Conservation (phyloP, 2,888 invertebrate species). For the Xestia rhomboidea region DNA sequence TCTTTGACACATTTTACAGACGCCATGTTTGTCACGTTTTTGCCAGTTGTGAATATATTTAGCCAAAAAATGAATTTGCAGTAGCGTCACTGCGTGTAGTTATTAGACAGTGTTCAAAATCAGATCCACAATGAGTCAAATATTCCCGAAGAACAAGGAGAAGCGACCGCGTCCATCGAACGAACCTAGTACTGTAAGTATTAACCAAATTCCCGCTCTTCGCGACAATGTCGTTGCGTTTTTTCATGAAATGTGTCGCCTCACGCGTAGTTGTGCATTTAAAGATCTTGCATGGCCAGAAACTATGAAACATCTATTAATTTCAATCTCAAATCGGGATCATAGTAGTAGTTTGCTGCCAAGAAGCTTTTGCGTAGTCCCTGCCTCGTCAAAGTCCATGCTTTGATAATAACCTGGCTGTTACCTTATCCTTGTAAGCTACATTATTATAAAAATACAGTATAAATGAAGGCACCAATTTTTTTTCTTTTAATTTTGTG, state of each 20-base stretch:
- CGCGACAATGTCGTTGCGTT: constrained; percentile 71
- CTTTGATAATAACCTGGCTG: constrained; percentile 33
- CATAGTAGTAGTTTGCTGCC: not conserved
- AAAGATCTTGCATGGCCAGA: constrained; percentile 63
- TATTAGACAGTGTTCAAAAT: constrained; percentile 57
- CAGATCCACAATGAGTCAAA: constrained; percentile 78
- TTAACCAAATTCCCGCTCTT: constrained; percentile 81
- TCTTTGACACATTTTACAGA: constrained; percentile 79
- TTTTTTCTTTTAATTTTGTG: not conserved
- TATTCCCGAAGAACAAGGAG: constrained; percentile 75
- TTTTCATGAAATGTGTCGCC: constrained; percentile 70
- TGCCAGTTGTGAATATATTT: constrained; percentile 82
- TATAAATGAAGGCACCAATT: not conserved
- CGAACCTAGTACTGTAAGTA: constrained; percentile 83
- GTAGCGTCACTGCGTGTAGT: constrained; percentile 50
- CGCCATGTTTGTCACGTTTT: constrained; percentile 90
- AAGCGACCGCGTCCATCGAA: constrained; percentile 78
- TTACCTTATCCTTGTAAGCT: not conserved
- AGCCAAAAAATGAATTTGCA: constrained; percentile 71
- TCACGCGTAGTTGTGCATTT: constrained; percentile 80
- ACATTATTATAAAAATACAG: constrained; percentile 9
- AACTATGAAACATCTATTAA: constrained; percentile 48
- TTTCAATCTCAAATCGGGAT: not conserved
- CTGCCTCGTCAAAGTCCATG: constrained; percentile 67
- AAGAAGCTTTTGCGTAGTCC: constrained; percentile 55